Conservation (phyloP, 1,140 invertebrate genomes). For the Nasonia giraulti region DNA sequence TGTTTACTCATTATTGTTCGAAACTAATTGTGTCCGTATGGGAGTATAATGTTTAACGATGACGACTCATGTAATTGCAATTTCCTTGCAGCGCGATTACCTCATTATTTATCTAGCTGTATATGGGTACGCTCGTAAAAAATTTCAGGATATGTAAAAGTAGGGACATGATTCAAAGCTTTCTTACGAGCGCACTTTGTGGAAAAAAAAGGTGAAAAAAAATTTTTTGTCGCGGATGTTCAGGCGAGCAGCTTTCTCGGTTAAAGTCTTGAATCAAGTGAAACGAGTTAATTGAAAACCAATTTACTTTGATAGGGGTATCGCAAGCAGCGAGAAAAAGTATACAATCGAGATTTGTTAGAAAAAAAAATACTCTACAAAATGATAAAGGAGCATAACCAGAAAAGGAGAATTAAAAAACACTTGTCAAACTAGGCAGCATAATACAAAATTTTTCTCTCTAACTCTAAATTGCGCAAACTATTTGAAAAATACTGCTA, state of each 20-base stretch:
- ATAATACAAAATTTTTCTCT: too few species aligned
- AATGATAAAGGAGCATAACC: too few species aligned
- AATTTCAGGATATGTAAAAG: background rate
- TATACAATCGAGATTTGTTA: too few species aligned
- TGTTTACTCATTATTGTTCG: background rate
- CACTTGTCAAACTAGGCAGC: too few species aligned
- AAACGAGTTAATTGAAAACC: too few species aligned
- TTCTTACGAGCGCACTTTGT: constrained; percentile 11
- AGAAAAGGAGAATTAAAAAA: too few species aligned
- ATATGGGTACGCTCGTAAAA: constrained; percentile 30
- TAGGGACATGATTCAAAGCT: background rate
- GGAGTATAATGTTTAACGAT: background rate
- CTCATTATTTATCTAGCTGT: background rate
- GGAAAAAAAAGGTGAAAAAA: constrained; percentile 1
- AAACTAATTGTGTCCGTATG: background rate
- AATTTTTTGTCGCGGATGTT: background rate
- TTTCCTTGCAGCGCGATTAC: background rate
- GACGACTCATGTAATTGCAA: background rate
- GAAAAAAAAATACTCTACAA: too few species aligned
- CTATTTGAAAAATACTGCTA: too few species aligned
- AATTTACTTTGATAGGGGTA: too few species aligned
- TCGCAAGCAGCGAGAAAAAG: too few species aligned
- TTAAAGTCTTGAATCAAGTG: background rate
- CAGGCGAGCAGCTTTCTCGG: background rate
- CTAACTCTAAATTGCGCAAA: too few species aligned